Evolutionary conservation across 2,113 vertebrate species (phyloP).

Genomic region (Puntigrus tetrazona): DNA sequence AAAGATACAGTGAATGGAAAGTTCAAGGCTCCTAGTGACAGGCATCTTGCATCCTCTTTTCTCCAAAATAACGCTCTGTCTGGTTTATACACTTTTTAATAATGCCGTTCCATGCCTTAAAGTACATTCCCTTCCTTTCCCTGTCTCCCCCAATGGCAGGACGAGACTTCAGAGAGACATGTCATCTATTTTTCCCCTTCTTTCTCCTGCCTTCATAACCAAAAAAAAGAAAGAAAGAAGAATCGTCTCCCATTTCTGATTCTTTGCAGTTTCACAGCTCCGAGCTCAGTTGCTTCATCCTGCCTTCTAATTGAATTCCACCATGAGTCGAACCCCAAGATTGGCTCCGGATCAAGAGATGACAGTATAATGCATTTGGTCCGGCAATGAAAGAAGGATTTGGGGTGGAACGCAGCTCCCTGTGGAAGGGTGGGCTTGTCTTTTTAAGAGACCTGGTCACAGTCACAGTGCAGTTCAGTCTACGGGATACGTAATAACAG

Average conservation of each 20-base stretch:
- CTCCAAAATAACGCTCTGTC: neutral
- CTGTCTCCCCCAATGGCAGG: conserved; percentile 42
- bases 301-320: conserved; percentile 4
- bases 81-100: conserved; percentile 38
- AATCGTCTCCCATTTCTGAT: conserved; percentile 13
- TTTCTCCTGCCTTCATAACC: neutral
- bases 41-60: conserved; percentile 53
- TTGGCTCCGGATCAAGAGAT: conserved; percentile 12
- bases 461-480: conserved; percentile 69
- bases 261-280: neutral
- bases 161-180: conserved; percentile 42
- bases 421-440: conserved; percentile 43
- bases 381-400: conserved; percentile 14
- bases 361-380: conserved; percentile 25
- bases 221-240: neutral
- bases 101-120: conserved; percentile 61
- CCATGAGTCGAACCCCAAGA: neutral
- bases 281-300: conserved; percentile 30
- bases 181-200: conserved; percentile 17
- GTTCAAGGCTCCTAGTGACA: conserved; percentile 36
- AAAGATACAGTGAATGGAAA: conserved; percentile 35
- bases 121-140: conserved; percentile 56
- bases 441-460: conserved; percentile 60
- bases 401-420: neutral
- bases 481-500: neutral